Evolutionary conservation across 2,113 vertebrate genomes (phyloP).

Genomic region (Lethenteron camtschaticum): DNA sequence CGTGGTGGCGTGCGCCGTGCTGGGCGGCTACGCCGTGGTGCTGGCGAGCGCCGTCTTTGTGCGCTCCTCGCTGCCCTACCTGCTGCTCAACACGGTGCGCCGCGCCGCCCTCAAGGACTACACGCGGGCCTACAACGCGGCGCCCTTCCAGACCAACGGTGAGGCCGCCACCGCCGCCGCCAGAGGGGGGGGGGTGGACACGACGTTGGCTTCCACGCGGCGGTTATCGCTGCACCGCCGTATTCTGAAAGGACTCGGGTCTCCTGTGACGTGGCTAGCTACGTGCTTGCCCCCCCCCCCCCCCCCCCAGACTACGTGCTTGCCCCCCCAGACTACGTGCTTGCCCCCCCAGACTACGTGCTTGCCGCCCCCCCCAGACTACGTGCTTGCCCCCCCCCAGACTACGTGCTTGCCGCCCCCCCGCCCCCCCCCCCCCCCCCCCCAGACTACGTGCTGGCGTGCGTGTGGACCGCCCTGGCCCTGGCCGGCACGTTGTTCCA

Average conservation of each 20-base stretch:
- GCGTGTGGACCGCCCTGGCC: constrained; percentile 48
- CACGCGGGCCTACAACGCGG: constrained; percentile 33
- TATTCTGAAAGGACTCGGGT: too few relatives aligned
- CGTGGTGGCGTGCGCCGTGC: constrained; percentile 43
- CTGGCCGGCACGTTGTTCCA: constrained; percentile 41
- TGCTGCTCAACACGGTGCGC: constrained; percentile 55
- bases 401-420: too few relatives aligned
- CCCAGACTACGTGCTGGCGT: constrained; percentile 30
- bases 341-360: too few relatives aligned
- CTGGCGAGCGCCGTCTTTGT: constrained; percentile 46
- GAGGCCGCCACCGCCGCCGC: constrained; percentile 15
- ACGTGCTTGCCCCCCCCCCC: too few relatives aligned
- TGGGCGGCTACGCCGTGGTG: constrained; percentile 45
- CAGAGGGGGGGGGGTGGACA: too few relatives aligned
- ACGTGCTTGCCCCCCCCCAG: too few relatives aligned
- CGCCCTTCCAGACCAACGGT: constrained; percentile 62
- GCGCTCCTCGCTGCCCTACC: constrained; percentile 67
- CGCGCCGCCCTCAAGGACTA: constrained; percentile 44
- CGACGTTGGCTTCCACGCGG: too few relatives aligned
- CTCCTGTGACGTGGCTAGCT: too few relatives aligned
- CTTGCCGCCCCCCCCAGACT: too few relatives aligned
- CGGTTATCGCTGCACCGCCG: too few relatives aligned
- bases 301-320: constrained; percentile 39
- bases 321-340: too few relatives aligned
- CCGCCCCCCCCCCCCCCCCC: too few relatives aligned